Conservation (phyloP, 2,113 vertebrate species). For the Pandion haliaetus region DNA sequence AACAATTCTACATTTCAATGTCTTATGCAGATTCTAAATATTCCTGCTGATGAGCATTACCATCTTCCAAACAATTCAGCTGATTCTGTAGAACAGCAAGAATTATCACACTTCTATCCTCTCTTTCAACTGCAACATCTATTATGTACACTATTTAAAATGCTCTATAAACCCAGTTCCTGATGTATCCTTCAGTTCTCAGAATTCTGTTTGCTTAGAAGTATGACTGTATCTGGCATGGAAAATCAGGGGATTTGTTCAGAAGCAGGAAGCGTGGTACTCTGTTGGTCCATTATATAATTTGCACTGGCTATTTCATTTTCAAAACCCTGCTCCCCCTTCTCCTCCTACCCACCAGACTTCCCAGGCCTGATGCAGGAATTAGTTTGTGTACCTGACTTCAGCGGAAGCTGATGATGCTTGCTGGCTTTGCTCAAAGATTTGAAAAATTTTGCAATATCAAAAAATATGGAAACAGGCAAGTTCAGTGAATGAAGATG, state of each 20-base stretch:
- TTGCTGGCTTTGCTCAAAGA: background rate
- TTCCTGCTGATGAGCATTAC: background rate
- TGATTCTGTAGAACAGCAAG: background rate
- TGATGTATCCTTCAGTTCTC: background rate
- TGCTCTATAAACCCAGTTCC: background rate
- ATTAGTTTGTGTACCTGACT: too few species aligned
- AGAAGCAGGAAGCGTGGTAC: background rate
- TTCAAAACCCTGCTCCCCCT: background rate
- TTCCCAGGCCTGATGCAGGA: background rate
- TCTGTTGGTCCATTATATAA: background rate
- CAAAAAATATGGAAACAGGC: background rate
- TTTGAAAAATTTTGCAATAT: background rate
- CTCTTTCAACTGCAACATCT: background rate
- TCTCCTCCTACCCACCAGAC: background rate
- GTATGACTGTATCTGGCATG: background rate
- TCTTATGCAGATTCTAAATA: background rate
- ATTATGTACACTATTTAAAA: background rate
- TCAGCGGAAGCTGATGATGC: background rate
- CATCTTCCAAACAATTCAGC: slow-evolving; percentile 17
- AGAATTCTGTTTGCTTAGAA: background rate
- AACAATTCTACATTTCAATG: background rate
- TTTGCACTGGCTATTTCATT: background rate
- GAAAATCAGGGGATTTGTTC: background rate
- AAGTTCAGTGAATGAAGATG: background rate
- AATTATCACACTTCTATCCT: background rate